These are phyloP conservation scores for Thaleichthys pacificus DNA, from an alignment of 2,797 vertebrate species.

Conservation along the genomic window DNA sequence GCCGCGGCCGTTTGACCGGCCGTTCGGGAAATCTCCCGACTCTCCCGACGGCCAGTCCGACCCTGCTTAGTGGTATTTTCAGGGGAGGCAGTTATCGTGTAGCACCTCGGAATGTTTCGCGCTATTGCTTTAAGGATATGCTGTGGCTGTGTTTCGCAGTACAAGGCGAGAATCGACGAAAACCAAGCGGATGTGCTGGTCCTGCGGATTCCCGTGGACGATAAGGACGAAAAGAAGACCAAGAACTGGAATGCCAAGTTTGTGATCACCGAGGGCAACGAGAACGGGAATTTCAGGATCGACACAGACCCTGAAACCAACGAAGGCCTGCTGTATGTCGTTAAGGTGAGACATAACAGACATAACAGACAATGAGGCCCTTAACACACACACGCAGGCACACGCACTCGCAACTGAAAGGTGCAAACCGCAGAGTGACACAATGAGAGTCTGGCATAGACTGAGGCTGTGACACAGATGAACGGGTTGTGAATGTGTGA, in stretches of 20 bases:
- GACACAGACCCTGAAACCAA: conserved; percentile 81
- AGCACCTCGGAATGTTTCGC: background rate
- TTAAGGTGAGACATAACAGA: conserved; percentile 71
- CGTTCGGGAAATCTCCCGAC: too few relatives aligned
- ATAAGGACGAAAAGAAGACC: conserved; percentile 74
- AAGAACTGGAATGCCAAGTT: conserved; percentile 73
- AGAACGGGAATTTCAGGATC: conserved; percentile 78
- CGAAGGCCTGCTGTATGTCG: conserved; percentile 75
- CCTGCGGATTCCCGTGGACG: conserved; percentile 73
- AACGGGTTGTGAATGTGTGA: background rate
- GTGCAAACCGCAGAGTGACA: background rate
- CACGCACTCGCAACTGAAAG: background rate
- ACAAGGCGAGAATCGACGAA: conserved; percentile 75
- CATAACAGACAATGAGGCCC: background rate
- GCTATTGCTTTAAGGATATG: background rate
- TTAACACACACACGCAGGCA: background rate
- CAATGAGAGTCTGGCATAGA: background rate
- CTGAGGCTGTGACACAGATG: background rate
- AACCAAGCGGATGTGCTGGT: conserved; percentile 76
- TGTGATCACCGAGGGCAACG: conserved; percentile 79
- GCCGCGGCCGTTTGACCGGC: too few relatives aligned
- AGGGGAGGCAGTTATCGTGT: too few relatives aligned
- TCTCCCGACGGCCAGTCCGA: too few relatives aligned
- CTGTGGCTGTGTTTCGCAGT: conserved; percentile 60
- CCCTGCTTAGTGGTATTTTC: too few relatives aligned